Percentiles rank a stretch among this genome's conserved stretches.
Conservation (phyloP, 2,113 vertebrate species). For the Haliaeetus leucogaster region DNA sequence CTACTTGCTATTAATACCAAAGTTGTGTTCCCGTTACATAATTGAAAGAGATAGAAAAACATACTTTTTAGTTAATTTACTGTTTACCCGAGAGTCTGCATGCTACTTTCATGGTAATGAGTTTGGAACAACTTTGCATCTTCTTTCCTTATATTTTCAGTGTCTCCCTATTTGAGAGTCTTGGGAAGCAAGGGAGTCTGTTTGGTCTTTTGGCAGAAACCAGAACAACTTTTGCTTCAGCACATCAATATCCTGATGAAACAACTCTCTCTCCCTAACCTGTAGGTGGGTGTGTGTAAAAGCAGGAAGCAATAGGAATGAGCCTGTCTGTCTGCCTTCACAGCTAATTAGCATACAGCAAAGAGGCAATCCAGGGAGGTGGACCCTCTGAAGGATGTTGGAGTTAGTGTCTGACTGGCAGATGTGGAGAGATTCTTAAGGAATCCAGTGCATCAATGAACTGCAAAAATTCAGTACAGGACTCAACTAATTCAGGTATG, state of each 20-base stretch:
- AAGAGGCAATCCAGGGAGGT: constrained; percentile 80
- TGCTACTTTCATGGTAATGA: background rate
- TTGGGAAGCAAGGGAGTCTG: background rate
- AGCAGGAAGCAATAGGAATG: constrained; percentile 68
- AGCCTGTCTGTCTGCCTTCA: constrained; percentile 67
- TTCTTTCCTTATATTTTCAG: background rate
- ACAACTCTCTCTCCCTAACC: constrained; percentile 3
- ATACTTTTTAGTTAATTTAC: background rate
- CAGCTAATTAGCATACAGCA: constrained; percentile 83
- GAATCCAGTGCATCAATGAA: constrained; percentile 72
- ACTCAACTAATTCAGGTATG: constrained; percentile 63
- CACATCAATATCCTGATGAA: constrained; percentile 1
- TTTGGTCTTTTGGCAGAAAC: background rate
- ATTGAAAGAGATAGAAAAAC: background rate
- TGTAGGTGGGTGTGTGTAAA: constrained; percentile 69
- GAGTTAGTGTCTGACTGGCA: constrained; percentile 74
- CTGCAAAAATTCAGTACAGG: constrained; percentile 66
- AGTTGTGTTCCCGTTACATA: background rate
- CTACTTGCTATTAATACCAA: background rate
- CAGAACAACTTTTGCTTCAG: background rate
- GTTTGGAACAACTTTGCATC: background rate
- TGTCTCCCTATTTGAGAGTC: background rate
- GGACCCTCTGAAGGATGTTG: constrained; percentile 71
- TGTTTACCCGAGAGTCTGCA: background rate
- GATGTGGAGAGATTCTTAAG: constrained; percentile 70